phyloP scores from a whole-genome alignment of 2,888 invertebrate species.

The Teleogryllus oceanicus region DNA sequence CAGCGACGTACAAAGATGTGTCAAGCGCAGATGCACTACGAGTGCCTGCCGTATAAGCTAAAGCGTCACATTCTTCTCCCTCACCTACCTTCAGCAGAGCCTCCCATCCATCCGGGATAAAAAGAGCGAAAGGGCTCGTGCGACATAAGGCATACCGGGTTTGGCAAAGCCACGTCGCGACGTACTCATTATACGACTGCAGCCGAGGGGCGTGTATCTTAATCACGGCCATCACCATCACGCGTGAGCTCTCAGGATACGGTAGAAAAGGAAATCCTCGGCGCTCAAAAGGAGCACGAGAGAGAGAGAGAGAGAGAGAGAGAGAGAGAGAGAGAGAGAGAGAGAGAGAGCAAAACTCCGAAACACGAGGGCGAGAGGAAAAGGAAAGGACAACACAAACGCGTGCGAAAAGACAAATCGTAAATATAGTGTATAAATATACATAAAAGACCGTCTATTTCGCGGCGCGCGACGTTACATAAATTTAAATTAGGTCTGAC shows the following conservation, averaged over 20 bases:
- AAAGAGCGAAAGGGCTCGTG: too few relatives aligned
- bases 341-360: neutral
- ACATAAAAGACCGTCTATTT: neutral
- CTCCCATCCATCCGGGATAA: too few relatives aligned
- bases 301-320: too few relatives aligned
- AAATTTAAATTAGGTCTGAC: neutral
- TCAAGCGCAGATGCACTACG: too few relatives aligned
- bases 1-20: too few relatives aligned
- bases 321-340: too few relatives aligned
- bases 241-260: neutral
- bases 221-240: neutral
- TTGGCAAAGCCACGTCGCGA: neutral
- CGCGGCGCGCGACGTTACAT: neutral
- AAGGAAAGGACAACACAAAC: neutral
- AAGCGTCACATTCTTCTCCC: too few relatives aligned
- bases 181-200: neutral
- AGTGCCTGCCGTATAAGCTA: too few relatives aligned
- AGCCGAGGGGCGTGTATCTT: neutral
- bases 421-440: neutral
- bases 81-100: too few relatives aligned
- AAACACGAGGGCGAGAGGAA: neutral
- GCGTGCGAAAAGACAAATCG: slow-evolving; percentile 1
- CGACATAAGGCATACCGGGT: too few relatives aligned
- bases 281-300: neutral
- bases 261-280: neutral